phyloP scores from a whole-genome alignment of 2,113 vertebrate species.

The Lamprotornis superbus region DNA sequence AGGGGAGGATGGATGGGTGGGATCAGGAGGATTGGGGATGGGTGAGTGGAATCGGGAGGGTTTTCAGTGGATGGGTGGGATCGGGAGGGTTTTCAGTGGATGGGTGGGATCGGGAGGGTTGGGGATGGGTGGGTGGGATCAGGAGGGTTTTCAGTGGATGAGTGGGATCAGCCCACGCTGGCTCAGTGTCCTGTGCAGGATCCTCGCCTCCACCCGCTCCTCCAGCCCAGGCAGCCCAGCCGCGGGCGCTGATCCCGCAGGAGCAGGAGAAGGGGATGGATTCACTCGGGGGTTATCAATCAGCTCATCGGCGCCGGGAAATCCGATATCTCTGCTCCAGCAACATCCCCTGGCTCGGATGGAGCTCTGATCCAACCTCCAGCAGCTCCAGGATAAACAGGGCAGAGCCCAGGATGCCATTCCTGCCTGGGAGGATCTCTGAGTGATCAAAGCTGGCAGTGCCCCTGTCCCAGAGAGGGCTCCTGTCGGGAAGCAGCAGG shows the following conservation, averaged over 20 bases:
- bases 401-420: fast-evolving
- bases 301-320: fast-evolving
- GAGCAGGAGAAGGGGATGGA: fast-evolving
- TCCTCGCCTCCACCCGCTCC: neutral
- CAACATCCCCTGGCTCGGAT: neutral
- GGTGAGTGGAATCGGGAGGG: no score
- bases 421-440: neutral
- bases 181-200: neutral
- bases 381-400: neutral
- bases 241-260: fast-evolving
- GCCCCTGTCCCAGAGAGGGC: no score
- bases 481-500: neutral
- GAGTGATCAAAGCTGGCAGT: neutral
- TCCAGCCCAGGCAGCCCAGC: neutral
- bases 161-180: neutral
- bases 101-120: neutral
- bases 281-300: fast-evolving
- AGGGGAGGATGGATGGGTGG: neutral
- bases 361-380: fast-evolving
- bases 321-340: fast-evolving
- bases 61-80: no score
- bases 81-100: neutral
- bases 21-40: neutral
- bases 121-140: neutral
- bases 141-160: neutral